These are phyloP conservation scores for Calycopis cecrops DNA, from an alignment of 1,140 invertebrate genomes.

Conservation along the genomic window DNA sequence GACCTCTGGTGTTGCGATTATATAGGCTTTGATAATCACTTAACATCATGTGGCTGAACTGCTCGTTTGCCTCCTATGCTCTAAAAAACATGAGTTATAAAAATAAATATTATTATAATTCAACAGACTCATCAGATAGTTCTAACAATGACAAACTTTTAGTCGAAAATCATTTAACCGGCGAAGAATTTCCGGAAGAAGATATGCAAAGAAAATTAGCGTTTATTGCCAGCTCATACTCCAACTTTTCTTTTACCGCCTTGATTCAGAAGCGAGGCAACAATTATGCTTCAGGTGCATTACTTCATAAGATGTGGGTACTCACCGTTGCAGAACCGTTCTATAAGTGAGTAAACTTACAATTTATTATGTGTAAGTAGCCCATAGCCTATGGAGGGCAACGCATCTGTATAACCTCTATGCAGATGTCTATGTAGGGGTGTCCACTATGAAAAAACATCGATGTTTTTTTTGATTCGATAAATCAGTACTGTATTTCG, in stretches of 20 bases:
- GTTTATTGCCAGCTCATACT: conserved; percentile 1
- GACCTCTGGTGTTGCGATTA: no score
- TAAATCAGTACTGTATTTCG: no score
- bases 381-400: no score
- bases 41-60: no score
- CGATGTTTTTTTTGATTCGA: no score
- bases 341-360: conserved; percentile 39
- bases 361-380: not conserved
- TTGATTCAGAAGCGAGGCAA: conserved; percentile 49
- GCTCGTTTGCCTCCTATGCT: no score
- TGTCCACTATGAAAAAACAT: no score
- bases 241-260: conserved; percentile 43
- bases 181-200: not conserved
- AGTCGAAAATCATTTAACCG: not conserved
- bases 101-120: not conserved
- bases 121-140: not conserved
- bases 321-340: conserved; percentile 45
- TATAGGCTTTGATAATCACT: no score
- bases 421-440: no score
- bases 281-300: conserved; percentile 50
- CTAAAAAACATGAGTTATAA: not conserved
- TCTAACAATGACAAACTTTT: not conserved
- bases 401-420: no score
- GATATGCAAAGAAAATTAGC: conserved; percentile 6
- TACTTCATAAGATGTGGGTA: conserved; percentile 47